phyloP scores from a whole-genome alignment of 1,140 invertebrate genomes.

The Caenorhabditis remanei region DNA sequence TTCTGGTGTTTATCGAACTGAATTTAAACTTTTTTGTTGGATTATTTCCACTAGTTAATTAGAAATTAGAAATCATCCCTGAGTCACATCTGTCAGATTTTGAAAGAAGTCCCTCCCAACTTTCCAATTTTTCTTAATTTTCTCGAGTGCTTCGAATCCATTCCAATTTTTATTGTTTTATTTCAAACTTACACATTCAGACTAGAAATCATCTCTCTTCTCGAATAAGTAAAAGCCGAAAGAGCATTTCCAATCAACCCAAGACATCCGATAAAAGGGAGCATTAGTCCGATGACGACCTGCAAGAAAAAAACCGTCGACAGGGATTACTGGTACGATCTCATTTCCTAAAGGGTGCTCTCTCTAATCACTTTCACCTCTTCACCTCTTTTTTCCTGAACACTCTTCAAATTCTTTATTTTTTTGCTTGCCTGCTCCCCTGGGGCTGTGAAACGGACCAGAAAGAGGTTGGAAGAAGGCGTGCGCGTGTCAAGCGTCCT shows the following conservation, averaged over 20 bases:
- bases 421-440: slow-evolving; percentile 1
- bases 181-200: slow-evolving; percentile 59
- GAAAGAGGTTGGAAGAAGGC: slow-evolving; percentile 47
- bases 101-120: no score
- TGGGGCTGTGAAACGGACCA: slow-evolving; percentile 8
- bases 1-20: not conserved
- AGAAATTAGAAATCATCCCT: not conserved
- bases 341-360: not conserved
- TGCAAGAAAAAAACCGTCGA: slow-evolving; percentile 56
- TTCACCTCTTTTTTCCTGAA: slow-evolving; percentile 38
- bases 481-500: slow-evolving; percentile 23
- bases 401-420: slow-evolving; percentile 22
- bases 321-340: slow-evolving; percentile 2
- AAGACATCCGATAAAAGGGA: slow-evolving; percentile 67
- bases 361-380: slow-evolving; percentile 32
- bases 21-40: no score
- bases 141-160: no score
- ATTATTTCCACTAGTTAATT: no score
- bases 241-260: slow-evolving; percentile 67
- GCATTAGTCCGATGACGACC: slow-evolving; percentile 67
- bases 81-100: no score
- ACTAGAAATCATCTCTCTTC: slow-evolving; percentile 65
- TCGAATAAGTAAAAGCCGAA: slow-evolving; percentile 69
- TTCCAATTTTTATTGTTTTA: no score
- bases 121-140: no score